Evolutionary conservation across 2,888 invertebrate genomes (phyloP).

Genomic region (Polietes domitor): DNA sequence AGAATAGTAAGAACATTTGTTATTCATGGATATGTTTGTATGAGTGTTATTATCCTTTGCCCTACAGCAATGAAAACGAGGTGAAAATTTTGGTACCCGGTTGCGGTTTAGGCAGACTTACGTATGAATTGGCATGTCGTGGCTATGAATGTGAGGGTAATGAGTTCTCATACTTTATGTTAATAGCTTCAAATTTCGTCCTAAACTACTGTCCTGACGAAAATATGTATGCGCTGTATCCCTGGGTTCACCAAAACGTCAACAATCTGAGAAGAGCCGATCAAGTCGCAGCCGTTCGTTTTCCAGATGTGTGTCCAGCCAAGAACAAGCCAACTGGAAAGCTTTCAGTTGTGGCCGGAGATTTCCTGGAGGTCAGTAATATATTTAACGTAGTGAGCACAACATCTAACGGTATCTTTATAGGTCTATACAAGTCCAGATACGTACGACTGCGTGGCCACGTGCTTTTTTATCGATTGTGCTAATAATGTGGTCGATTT

Average conservation of each 20-base stretch:
- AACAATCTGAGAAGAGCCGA: slow-evolving; percentile 92
- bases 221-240: slow-evolving; percentile 91
- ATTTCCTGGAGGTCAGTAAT: slow-evolving; percentile 92
- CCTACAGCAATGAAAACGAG: slow-evolving; percentile 75
- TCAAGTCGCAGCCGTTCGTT: slow-evolving; percentile 88
- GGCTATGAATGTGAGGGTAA: slow-evolving; percentile 98
- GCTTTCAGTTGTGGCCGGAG: slow-evolving; percentile 98
- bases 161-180: slow-evolving; percentile 98
- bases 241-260: slow-evolving; percentile 97
- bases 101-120: slow-evolving; percentile 96
- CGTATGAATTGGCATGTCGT: slow-evolving; percentile 94
- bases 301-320: slow-evolving; percentile 94
- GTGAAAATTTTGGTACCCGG: slow-evolving; percentile 95
- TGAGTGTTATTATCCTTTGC: slow-evolving; percentile 26
- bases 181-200: slow-evolving; percentile 97
- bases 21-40: not conserved
- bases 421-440: slow-evolving; percentile 76
- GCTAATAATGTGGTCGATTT: slow-evolving; percentile 97
- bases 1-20: slow-evolving; percentile 81
- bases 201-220: slow-evolving; percentile 88
- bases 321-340: slow-evolving; percentile 83
- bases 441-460: slow-evolving; percentile 92
- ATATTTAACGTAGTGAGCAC: slow-evolving; percentile 65
- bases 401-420: not conserved
- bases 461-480: slow-evolving; percentile 99